phyloP scores from a whole-genome alignment of 2,888 invertebrate genomes.

The Amiota mariae region DNA sequence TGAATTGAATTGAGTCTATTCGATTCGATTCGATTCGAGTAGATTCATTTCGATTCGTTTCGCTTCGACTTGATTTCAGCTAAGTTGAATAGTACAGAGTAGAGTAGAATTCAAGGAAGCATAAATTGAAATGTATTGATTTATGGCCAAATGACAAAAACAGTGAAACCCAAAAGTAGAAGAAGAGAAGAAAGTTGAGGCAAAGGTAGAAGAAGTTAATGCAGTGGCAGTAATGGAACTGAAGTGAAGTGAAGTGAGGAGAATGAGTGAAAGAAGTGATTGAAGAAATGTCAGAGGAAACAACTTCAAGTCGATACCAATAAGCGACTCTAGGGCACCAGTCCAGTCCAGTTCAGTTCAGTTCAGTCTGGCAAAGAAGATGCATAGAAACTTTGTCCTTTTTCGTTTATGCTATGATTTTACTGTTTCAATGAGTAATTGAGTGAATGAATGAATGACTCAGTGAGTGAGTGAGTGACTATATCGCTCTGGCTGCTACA shows the following conservation, averaged over 20 bases:
- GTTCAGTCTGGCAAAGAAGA: slow-evolving; percentile 11
- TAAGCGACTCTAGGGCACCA: neutral
- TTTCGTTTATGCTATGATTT: neutral
- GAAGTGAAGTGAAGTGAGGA: too few species aligned
- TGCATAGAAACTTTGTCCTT: slow-evolving; percentile 26
- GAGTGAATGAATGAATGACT: neutral
- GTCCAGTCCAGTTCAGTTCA: too few species aligned
- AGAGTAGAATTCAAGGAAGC: neutral
- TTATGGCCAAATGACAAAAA: slow-evolving; percentile 48
- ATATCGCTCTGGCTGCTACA: too few species aligned
- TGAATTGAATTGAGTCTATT: slow-evolving; percentile 28
- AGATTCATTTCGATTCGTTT: neutral
- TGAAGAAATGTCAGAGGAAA: neutral
- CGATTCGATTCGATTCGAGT: neutral
- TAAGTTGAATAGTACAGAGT: too few species aligned
- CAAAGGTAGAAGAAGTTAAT: neutral
- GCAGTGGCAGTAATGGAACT: neutral
- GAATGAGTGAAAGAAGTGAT: neutral
- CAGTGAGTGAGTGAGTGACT: neutral
- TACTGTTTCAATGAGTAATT: neutral
- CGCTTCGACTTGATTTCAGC: too few species aligned
- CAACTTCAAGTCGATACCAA: slow-evolving; percentile 10
- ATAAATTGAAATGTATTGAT: slow-evolving; percentile 62
- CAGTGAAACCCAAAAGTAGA: neutral
- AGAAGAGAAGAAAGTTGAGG: neutral